Evolutionary conservation across 1,140 invertebrate species (phyloP), one percentile per base, ranked within the genome.

Genomic region (Drosophila gunungcola): DNA sequence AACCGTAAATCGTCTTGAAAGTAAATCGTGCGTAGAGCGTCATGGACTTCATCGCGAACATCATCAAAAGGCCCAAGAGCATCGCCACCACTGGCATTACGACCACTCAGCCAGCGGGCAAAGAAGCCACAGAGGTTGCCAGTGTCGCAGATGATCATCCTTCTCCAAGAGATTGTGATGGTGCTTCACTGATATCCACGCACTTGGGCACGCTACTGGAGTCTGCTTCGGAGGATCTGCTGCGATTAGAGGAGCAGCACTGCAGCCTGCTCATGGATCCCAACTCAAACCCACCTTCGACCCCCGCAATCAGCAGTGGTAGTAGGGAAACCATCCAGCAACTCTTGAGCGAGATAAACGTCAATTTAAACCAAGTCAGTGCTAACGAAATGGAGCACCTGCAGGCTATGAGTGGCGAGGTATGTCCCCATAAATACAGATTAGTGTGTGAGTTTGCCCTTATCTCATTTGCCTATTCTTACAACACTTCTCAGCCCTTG

Each of bases 21-120:
- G 41, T 64, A 32, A 88, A 79, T 83, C 80, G 83, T 79, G 79
- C 75, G 74, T 85, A 62, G 55, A 78, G 48, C 46, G 38, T 51
- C 49, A 91, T 91, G 90, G 74, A 91, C 68, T 91, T 91, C 45
- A 52, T 91, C 63, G 70, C 90, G 12, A 89, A 86, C 56, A 58
- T 91, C 7, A 86, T 91, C 25, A 91, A 86, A 52, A 73, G 84
- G 43, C 84, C 90, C 36, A 72, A 72, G n/a, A 91, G 84, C 64
- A 65, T 78, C 43, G 38, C 16, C 49, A 45, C 32, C 48, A 51
- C 41, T 21, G 51, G 38, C 36, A 45, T 25, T 11, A 43, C 25
- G 13, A 13, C 4, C 39, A 56, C 48, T 3, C 46, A 36, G 21
- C 4, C 38, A 13, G 2, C 32, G 38, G 21, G 10, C 6, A 38